These are phyloP conservation scores for Pelodiscus sinensis DNA, from an alignment of 2,113 vertebrate species.

Conservation along the genomic window DNA sequence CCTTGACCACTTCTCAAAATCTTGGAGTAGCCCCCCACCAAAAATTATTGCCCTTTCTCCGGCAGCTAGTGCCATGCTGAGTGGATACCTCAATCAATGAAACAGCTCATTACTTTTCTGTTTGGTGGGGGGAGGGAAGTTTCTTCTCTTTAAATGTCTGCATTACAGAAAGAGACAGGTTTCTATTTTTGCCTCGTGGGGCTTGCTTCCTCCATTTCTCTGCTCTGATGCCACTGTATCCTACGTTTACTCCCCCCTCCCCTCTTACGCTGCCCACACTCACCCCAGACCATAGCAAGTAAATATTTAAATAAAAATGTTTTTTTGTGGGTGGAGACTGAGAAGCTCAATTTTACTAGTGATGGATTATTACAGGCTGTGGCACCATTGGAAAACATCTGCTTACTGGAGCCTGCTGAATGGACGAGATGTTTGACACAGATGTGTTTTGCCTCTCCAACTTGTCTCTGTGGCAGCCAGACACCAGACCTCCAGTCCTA, in stretches of 20 bases:
- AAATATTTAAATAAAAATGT: not conserved
- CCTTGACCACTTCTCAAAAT: too few relatives aligned
- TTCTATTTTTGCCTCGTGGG: not conserved
- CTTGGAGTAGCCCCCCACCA: too few relatives aligned
- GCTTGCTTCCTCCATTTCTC: not conserved
- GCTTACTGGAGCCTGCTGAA: not conserved
- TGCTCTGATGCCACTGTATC: not conserved
- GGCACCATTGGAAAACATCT: not conserved
- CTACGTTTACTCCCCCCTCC: not conserved
- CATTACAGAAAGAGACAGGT: not conserved
- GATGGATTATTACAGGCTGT: not conserved
- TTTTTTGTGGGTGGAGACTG: not conserved
- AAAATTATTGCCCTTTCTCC: not conserved
- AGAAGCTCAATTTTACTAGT: not conserved
- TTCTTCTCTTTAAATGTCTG: not conserved
- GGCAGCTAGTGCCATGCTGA: not conserved
- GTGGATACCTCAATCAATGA: not conserved
- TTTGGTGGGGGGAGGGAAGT: not conserved
- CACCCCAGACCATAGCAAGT: not conserved
- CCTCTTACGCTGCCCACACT: rapidly evolving
- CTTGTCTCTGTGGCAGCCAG: rapidly evolving
- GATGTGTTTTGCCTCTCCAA: rapidly evolving
- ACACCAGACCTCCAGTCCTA: not conserved
- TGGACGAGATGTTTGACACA: rapidly evolving
- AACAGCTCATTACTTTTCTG: not conserved